Base-by-base conservation (phyloP, 2,797 vertebrate species). In the Falco columbarius region DNA sequence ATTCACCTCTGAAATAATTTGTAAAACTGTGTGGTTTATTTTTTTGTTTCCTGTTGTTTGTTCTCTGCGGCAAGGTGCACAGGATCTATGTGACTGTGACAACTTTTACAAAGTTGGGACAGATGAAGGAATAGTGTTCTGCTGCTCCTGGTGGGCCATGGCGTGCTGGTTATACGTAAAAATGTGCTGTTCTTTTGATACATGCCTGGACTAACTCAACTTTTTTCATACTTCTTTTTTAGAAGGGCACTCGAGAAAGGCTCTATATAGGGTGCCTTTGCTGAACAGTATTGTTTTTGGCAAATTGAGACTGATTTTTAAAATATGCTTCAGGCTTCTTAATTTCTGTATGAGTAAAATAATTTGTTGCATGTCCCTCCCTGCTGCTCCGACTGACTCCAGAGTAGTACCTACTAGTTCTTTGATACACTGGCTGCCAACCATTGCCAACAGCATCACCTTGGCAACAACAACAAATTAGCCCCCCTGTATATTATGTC, bases 401-500 rank as follows among this genome's bases (percentile, higher is more conserved):
- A 26, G 15, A 24, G 27, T 21, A 29, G 10, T 51, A 22, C 17
- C 3, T 3, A 1, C 21, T 51, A n/a, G 8, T 85, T 90, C 29
- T 55, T 59, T 61, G 30, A 32, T 82, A 26, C 16, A 23, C 16
- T 27, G 46, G 21, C 19, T 71, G 23, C 44, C 71, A 67, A 0
- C 27, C 13, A 5, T 36, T 82, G 80, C 72, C 32, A 61, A 12
- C 27, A 73, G 30, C 34, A 52, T 20, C 10, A 32, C 30, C 36
- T 34, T 56, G 30, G 59, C 59, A 42, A 70, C 23, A 83, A 12
- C 6, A 73, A 3, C 22, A 20, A 27, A 38, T 23, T 49, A 2
- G 0, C 4, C 11, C 8, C 9, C 16, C 17, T 9, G 0, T 13
- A 1, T 52, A 7, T 6, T 81, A 10, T 8, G 18, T 56, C 7